A percentile compares a stretch with the other conserved stretches of the same genome.
Evolutionary conservation across 2,888 invertebrate species (phyloP).

Genomic region (Atrina japonica): DNA sequence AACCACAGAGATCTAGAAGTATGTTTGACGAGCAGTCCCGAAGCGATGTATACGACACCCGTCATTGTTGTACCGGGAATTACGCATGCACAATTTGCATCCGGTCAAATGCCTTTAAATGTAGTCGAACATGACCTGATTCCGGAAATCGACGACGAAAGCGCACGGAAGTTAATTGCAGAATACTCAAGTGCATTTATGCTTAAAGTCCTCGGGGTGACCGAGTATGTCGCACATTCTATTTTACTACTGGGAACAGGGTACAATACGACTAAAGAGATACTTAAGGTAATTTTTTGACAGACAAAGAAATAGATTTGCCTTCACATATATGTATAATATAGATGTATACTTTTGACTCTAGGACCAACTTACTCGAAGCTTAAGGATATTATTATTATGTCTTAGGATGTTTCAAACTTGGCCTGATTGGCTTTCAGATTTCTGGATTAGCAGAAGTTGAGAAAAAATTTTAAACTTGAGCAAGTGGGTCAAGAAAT

Average conservation of each 20-base stretch:
- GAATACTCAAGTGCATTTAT: slow-evolving; percentile 55
- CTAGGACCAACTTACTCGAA: too few relatives aligned
- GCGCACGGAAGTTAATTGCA: slow-evolving; percentile 57
- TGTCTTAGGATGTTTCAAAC: too few relatives aligned
- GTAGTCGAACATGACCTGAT: slow-evolving; percentile 58
- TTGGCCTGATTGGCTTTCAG: too few relatives aligned
- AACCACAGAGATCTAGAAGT: slow-evolving; percentile 46
- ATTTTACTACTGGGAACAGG: slow-evolving; percentile 9
- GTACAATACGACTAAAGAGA: slow-evolving; percentile 9
- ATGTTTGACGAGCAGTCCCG: slow-evolving; percentile 25
- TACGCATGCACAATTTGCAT: slow-evolving; percentile 66
- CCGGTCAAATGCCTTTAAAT: slow-evolving; percentile 61
- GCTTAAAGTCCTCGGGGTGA: slow-evolving; percentile 19
- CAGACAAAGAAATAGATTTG: too few relatives aligned
- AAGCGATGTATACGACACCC: slow-evolving; percentile 53
- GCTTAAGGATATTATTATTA: too few relatives aligned
- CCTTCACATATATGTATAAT: too few relatives aligned
- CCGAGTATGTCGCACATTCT: slow-evolving; percentile 11
- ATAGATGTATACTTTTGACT: too few relatives aligned
- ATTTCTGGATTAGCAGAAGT: too few relatives aligned
- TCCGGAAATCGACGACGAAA: slow-evolving; percentile 52
- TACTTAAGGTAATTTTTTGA: slow-evolving; percentile 31
- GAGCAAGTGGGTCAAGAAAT: too few relatives aligned
- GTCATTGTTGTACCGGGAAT: slow-evolving; percentile 63
- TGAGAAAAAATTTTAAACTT: too few relatives aligned